Evolutionary conservation across 2,888 invertebrate species (phyloP).

Genomic region (Scaptomyza caliginosa): DNA sequence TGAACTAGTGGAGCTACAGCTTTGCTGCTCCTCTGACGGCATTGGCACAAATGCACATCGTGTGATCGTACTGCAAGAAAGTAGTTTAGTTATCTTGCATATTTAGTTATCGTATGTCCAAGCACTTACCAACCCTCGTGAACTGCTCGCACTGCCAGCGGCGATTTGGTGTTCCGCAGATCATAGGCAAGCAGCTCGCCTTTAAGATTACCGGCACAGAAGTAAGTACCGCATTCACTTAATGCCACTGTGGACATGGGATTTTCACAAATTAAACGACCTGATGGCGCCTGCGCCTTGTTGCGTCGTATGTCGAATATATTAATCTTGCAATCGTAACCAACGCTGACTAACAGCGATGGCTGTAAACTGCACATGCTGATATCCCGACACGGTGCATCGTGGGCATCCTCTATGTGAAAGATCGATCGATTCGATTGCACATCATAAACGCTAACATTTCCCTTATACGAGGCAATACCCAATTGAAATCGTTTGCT

Average conservation of each 20-base stretch:
- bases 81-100: background rate
- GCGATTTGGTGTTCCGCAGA: conserved; percentile 78
- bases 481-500: conserved; percentile 81
- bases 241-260: conserved; percentile 81
- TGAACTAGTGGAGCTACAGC: conserved; percentile 61
- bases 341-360: conserved; percentile 81
- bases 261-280: conserved; percentile 68
- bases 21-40: conserved; percentile 55
- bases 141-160: conserved; percentile 69
- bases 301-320: conserved; percentile 82
- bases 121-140: conserved; percentile 67
- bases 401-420: conserved; percentile 76
- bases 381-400: conserved; percentile 82
- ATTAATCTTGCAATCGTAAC: conserved; percentile 83
- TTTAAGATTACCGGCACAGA: conserved; percentile 83
- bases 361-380: conserved; percentile 79
- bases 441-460: conserved; percentile 81
- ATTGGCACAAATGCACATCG: conserved; percentile 81
- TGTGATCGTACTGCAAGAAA: conserved; percentile 58
- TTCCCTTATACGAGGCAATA: conserved; percentile 81
- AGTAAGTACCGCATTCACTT: conserved; percentile 82
- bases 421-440: conserved; percentile 79
- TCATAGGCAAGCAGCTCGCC: conserved; percentile 83
- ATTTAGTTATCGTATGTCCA: background rate
- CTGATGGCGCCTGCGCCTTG: conserved; percentile 70